Conservation (phyloP, 1,140 invertebrate genomes). For the Drosophila novamexicana region DNA sequence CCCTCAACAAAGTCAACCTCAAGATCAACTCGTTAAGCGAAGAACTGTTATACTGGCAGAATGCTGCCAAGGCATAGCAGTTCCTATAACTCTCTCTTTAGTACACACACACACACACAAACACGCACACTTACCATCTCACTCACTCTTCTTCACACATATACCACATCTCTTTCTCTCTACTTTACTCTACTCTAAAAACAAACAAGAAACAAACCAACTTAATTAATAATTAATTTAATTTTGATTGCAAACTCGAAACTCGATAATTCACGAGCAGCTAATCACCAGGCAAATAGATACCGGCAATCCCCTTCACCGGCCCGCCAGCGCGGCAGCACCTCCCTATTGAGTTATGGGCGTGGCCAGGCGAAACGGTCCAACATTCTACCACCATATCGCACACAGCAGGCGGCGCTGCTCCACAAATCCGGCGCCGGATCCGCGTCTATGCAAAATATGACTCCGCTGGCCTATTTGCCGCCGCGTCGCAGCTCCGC, state of each 20-base stretch:
- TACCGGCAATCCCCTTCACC: constrained; percentile 88
- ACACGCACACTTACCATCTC: constrained; percentile 5
- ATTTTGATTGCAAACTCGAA: constrained; percentile 83
- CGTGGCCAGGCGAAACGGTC: constrained; percentile 66
- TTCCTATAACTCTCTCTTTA: constrained; percentile 1
- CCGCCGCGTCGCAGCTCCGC: constrained; percentile 70
- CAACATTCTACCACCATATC: constrained; percentile 71
- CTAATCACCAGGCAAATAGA: constrained; percentile 85
- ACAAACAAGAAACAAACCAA: constrained; percentile 20
- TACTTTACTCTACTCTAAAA: constrained; percentile 23
- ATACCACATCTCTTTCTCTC: constrained; percentile 33
- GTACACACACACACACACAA: constrained; percentile 7
- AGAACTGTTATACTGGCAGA: not conserved
- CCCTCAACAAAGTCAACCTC: constrained; percentile 9
- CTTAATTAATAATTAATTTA: constrained; percentile 67
- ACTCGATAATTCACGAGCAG: constrained; percentile 83
- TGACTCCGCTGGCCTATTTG: constrained; percentile 62
- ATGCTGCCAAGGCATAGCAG: not conserved
- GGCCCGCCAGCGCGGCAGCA: constrained; percentile 85
- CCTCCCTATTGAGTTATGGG: constrained; percentile 84
- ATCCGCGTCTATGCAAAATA: constrained; percentile 78
- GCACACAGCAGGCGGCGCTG: constrained; percentile 71
- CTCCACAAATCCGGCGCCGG: constrained; percentile 61
- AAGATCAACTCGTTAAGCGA: constrained; percentile 9
- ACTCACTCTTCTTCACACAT: constrained; percentile 7